Percentiles rank a stretch among this genome's conserved stretches.
phyloP scores from a whole-genome alignment of 2,113 vertebrate species.

The Phyllopteryx taeniolatus region DNA sequence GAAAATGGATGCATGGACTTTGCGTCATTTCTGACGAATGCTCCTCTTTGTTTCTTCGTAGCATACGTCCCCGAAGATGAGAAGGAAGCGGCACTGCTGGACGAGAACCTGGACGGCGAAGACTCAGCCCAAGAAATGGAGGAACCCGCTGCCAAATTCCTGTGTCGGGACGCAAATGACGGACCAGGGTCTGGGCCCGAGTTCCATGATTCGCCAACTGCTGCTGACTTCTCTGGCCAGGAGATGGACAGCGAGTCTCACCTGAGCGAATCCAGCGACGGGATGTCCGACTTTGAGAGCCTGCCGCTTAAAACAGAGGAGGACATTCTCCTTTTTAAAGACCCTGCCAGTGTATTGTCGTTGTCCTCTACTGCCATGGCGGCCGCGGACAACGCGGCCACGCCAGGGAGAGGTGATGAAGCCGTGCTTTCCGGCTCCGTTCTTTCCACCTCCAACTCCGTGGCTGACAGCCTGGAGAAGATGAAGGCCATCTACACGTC shows the following conservation, averaged over 20 bases:
- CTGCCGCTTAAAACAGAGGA: slow-evolving; percentile 94
- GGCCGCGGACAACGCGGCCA: slow-evolving; percentile 37
- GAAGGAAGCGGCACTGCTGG: slow-evolving; percentile 87
- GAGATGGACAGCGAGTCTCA: slow-evolving; percentile 98
- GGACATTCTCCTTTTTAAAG: slow-evolving; percentile 82
- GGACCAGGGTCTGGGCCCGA: slow-evolving; percentile 79
- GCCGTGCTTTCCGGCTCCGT: slow-evolving; percentile 68
- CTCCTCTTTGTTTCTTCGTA: slow-evolving; percentile 61
- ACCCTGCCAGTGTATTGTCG: slow-evolving; percentile 70
- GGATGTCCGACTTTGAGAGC: slow-evolving; percentile 94
- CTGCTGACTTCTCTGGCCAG: slow-evolving; percentile 92
- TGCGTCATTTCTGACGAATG: slow-evolving; percentile 49
- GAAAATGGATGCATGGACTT: background rate
- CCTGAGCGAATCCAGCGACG: slow-evolving; percentile 94
- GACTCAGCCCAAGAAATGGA: slow-evolving; percentile 83
- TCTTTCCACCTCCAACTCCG: slow-evolving; percentile 65
- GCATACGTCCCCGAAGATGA: slow-evolving; percentile 94
- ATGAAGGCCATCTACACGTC: slow-evolving; percentile 99
- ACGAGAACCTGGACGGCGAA: slow-evolving; percentile 86
- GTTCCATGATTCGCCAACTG: slow-evolving; percentile 86
- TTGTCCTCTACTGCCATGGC: slow-evolving; percentile 59
- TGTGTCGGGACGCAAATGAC: slow-evolving; percentile 87
- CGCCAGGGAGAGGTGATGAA: slow-evolving; percentile 75
- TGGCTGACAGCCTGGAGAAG: slow-evolving; percentile 91
- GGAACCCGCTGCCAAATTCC: slow-evolving; percentile 86